phyloP scores from a whole-genome alignment of 2,113 vertebrate species.

The Cairina moschata region DNA sequence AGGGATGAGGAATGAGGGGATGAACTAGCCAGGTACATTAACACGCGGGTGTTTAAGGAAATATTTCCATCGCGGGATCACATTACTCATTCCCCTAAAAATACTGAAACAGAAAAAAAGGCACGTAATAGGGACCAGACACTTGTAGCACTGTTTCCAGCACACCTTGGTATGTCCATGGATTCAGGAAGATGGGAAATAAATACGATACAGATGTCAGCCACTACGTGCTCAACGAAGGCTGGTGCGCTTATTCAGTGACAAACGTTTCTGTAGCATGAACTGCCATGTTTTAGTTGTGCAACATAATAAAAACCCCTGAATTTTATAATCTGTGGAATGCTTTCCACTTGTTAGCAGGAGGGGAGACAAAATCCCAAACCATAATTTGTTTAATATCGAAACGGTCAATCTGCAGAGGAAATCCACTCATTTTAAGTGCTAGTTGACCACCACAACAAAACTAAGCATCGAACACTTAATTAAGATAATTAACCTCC shows the following conservation, averaged over 20 bases:
- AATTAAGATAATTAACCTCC: not conserved
- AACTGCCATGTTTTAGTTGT: not conserved
- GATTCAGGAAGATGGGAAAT: not conserved
- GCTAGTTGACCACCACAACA: not conserved
- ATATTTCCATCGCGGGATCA: not conserved
- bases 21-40: not conserved
- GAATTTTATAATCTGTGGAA: not conserved
- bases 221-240: not conserved
- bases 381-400: not conserved
- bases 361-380: not conserved
- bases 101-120: not conserved
- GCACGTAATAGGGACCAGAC: fast-evolving
- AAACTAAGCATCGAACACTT: not conserved
- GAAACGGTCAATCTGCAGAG: not conserved
- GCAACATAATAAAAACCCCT: not conserved
- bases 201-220: not conserved
- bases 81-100: not conserved
- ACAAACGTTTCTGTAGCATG: not conserved
- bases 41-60: not conserved
- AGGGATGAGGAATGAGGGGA: not conserved
- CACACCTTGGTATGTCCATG: not conserved
- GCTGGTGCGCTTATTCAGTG: not conserved
- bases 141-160: not conserved
- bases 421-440: not conserved
- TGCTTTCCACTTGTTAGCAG: not conserved